Percentiles rank a stretch among this genome's conserved stretches.
Conservation (phyloP, 2,113 vertebrate genomes). For the Paradoxurus hermaphroditus region DNA sequence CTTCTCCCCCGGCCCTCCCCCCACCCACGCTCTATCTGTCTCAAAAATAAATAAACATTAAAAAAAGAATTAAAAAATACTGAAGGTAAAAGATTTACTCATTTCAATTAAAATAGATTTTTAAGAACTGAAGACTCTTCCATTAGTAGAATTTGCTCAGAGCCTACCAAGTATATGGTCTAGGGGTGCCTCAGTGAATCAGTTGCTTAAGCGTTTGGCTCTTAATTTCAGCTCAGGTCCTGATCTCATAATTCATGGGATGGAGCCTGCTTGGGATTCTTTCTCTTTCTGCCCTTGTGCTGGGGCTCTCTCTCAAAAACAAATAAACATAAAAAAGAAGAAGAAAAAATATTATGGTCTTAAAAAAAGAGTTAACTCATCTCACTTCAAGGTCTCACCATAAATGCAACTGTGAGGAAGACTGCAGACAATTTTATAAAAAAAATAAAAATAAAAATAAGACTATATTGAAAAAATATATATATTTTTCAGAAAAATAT, state of each 20-base stretch:
- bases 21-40: too few species aligned
- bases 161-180: background rate
- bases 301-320: too few species aligned
- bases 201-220: background rate
- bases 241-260: too few species aligned
- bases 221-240: too few species aligned
- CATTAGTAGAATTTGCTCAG: background rate
- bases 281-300: too few species aligned
- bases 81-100: background rate
- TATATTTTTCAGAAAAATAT: background rate
- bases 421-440: background rate
- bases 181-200: background rate
- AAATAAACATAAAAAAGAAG: background rate
- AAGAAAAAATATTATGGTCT: background rate
- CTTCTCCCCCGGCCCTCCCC: too few species aligned
- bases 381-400: background rate
- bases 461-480: background rate
- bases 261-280: too few species aligned
- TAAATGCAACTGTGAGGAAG: background rate
- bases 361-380: background rate
- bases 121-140: background rate
- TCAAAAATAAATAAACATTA: too few species aligned
- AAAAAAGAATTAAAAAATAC: too few species aligned
- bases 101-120: background rate
- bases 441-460: conserved; percentile 12